Evolutionary conservation across 2,797 vertebrate genomes (phyloP).

Genomic region (Pipistrellus pipistrellus): DNA sequence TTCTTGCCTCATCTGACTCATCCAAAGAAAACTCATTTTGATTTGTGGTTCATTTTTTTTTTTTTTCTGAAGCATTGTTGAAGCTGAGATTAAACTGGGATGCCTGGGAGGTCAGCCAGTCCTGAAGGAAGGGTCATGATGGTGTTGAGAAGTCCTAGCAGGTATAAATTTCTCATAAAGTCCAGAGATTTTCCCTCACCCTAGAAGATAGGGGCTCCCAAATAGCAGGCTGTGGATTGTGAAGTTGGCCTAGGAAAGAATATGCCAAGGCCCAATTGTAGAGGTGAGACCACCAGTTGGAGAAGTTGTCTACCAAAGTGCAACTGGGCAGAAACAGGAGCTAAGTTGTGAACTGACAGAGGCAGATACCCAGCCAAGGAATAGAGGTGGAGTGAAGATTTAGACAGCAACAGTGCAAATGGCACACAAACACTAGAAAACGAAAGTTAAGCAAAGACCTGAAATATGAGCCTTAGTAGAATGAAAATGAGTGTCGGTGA

Average conservation of each 20-base stretch:
- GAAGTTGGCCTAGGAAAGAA: background rate
- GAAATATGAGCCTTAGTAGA: background rate
- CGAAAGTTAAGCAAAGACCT: background rate
- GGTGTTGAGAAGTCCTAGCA: background rate
- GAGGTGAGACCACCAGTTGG: background rate
- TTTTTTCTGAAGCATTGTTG: constrained; percentile 27
- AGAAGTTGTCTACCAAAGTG: background rate
- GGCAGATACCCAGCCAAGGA: background rate
- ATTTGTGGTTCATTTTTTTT: constrained; percentile 15
- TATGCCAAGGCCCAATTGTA: background rate
- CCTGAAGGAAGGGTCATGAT: background rate
- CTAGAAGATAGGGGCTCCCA: background rate
- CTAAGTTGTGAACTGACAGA: background rate
- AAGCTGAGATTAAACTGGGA: constrained; percentile 29
- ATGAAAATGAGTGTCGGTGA: background rate
- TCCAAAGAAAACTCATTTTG: background rate
- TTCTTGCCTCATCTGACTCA: constrained; percentile 15
- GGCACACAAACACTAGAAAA: background rate
- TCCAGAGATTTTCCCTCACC: background rate
- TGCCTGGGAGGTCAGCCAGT: background rate
- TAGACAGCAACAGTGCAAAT: background rate
- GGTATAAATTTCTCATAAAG: background rate
- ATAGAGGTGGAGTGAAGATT: background rate
- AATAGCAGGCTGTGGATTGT: background rate
- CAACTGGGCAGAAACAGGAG: background rate